phyloP scores from a whole-genome alignment of 2,797 vertebrate species.

The Pelochelys cantorii region DNA sequence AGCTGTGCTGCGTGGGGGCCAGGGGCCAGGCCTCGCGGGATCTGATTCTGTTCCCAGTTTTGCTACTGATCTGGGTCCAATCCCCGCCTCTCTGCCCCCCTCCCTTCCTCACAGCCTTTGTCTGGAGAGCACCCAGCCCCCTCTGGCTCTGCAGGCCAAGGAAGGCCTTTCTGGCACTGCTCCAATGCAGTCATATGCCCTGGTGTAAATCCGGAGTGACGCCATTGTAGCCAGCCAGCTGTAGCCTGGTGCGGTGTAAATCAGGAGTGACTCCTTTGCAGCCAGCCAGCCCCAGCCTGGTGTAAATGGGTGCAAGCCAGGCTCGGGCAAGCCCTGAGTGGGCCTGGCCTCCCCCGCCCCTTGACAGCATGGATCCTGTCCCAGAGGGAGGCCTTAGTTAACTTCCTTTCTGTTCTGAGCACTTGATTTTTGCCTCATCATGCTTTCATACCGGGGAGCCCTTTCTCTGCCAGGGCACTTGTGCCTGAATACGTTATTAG shows the following conservation, averaged over 20 bases:
- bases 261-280: not conserved
- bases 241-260: too few relatives aligned
- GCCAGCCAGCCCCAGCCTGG: too few relatives aligned
- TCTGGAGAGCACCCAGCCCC: accelerated
- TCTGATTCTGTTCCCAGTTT: not conserved
- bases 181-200: not conserved
- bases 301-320: not conserved
- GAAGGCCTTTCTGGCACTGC: not conserved
- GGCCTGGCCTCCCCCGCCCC: not conserved
- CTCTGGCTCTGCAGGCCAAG: not conserved
- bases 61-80: not conserved
- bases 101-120: too few relatives aligned
- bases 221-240: not conserved
- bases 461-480: not conserved
- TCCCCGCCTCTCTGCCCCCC: not conserved
- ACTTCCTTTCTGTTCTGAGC: not conserved
- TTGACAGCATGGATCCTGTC: not conserved
- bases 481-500: slow-evolving; percentile 37
- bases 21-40: not conserved
- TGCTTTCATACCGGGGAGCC: not conserved
- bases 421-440: slow-evolving; percentile 4
- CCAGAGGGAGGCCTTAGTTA: not conserved
- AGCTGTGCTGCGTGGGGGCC: not conserved
- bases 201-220: not conserved
- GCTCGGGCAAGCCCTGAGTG: not conserved